A percentile compares a stretch with the other conserved stretches of the same genome.
phyloP scores from a whole-genome alignment of 2,113 vertebrate species.

The Recurvirostra avosetta region DNA sequence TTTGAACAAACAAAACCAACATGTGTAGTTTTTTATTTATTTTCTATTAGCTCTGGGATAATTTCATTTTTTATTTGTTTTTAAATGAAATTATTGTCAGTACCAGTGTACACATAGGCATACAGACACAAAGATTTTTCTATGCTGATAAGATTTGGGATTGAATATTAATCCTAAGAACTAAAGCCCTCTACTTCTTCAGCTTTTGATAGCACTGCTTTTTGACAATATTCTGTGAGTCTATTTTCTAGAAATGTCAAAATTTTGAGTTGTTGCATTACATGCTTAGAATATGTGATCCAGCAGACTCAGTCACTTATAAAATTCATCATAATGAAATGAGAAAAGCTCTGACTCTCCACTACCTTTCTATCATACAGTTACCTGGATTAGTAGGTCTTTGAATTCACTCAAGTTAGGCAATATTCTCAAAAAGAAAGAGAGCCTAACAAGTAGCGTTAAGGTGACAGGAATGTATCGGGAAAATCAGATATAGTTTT shows the following conservation, averaged over 20 bases:
- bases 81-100: background rate
- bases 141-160: background rate
- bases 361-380: background rate
- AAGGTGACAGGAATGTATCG: background rate
- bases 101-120: background rate
- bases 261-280: background rate
- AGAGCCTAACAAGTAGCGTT: background rate
- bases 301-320: background rate
- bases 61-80: background rate
- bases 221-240: background rate
- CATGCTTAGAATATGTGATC: background rate
- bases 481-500: background rate
- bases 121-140: background rate
- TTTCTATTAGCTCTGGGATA: background rate
- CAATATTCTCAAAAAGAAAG: background rate
- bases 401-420: background rate
- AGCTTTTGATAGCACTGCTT: background rate
- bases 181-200: background rate
- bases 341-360: background rate
- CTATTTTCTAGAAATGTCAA: background rate
- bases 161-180: background rate
- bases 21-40: background rate
- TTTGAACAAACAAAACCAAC: conserved; percentile 1
- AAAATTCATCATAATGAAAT: background rate
- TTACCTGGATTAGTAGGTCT: background rate